Base-by-base conservation (phyloP, 2,113 vertebrate genomes). In the Amblyornis subalaris region DNA sequence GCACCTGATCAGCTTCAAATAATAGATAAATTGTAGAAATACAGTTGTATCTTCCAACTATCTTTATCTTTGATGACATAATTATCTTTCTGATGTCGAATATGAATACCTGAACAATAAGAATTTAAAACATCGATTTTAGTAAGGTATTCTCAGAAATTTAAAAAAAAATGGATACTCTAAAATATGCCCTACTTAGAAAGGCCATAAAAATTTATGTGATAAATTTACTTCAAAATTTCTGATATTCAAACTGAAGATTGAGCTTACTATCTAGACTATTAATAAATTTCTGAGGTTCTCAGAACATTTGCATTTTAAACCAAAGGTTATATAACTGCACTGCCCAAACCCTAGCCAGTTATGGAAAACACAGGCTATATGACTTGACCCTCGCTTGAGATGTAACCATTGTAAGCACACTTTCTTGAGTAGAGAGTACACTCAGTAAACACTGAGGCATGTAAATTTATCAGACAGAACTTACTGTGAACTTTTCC, bases 401-500 rank as follows among this genome's bases (percentile, higher is more conserved):
- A 16, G 23, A 38, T 61, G 60, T 18, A 89, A n/a, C 8, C 22
- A 22, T 8, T 23, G 12, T 29, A 67, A 69, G 29, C 31, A 92
- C 22, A 70, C 16, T 62, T 89, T 69, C 51, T 74, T 40, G 33
- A 10, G 31, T 44, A 70, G 21, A 22, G 14, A 38, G 12, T 5
- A 58, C 31, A n/a, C 31, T 23, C 25, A 31, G 54, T 57, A 81
- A 89, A 65, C n/a, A 50, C 23, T 5, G 42, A 77, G 40, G 7
- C 8, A 58, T 14, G 22, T 22, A 28, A 65, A 47, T 50, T 88
- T 54, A 36, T 79, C 48, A 58, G 71, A 26, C 10, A 14, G 26
- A 83, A 98, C 99, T 99, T 95, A 99, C 99, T 67, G 98, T 98
- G 97, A 99, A 99, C 96, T 96, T 98, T 57, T 98, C 95, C 95